phyloP scores from a whole-genome alignment of 2,113 vertebrate species.

The Varanus salvator region DNA sequence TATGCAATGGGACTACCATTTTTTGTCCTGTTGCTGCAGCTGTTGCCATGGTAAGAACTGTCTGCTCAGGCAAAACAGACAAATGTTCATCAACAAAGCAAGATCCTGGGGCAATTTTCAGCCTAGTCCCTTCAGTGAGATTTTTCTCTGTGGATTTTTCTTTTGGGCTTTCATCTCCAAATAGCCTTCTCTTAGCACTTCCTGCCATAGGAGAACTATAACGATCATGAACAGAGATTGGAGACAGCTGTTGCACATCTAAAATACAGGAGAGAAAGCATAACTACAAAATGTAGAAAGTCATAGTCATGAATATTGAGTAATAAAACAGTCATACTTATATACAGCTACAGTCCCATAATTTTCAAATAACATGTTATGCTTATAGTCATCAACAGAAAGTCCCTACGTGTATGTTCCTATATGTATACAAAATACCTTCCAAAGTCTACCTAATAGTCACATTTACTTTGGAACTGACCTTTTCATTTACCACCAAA shows the following conservation, averaged over 20 bases:
- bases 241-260: constrained; percentile 85
- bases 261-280: constrained; percentile 13
- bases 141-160: constrained; percentile 75
- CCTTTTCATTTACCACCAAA: neutral
- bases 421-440: neutral
- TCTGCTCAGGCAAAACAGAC: constrained; percentile 78
- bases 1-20: constrained; percentile 85
- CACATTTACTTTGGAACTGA: neutral
- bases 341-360: neutral
- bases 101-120: constrained; percentile 75
- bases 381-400: neutral
- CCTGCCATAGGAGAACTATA: constrained; percentile 95
- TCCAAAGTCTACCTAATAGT: neutral
- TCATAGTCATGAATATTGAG: neutral
- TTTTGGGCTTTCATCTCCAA: constrained; percentile 87
- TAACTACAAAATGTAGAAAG: constrained; percentile 4
- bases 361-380: neutral
- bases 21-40: constrained; percentile 77
- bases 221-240: constrained; percentile 91
- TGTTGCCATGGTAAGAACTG: constrained; percentile 83
- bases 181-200: constrained; percentile 93
- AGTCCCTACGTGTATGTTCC: neutral
- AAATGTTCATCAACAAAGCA: constrained; percentile 65
- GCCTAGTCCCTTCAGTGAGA: constrained; percentile 71
- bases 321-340: neutral